phyloP scores from a whole-genome alignment of 53 echinoderm and acorn worm species.

The Echinometra lucunter region DNA sequence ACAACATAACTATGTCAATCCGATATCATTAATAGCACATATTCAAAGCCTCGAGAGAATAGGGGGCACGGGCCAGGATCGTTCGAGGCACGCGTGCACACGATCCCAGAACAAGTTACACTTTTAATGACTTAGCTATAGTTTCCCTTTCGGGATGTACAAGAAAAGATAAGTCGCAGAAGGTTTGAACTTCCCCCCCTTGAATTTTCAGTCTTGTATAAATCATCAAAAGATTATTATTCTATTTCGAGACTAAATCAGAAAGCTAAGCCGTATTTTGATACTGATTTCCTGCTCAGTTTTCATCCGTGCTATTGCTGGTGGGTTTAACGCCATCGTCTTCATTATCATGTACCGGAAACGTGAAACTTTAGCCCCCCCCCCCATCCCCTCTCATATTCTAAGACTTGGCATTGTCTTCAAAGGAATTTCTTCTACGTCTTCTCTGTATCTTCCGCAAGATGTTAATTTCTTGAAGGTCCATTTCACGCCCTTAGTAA shows the following conservation, averaged over 20 bases:
- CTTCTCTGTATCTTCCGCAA: background rate
- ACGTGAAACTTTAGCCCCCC: background rate
- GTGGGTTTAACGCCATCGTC: background rate
- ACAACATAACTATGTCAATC: slow-evolving; percentile 7
- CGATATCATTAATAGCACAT: slow-evolving; percentile 28
- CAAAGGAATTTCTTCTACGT: background rate
- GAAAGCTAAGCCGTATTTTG: background rate
- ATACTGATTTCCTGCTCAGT: slow-evolving; percentile 31
- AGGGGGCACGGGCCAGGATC: background rate
- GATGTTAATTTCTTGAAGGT: background rate
- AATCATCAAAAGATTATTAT: background rate
- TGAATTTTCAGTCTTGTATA: background rate
- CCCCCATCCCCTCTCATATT: background rate
- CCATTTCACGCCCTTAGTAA: slow-evolving; percentile 46
- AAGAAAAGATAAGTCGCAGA: background rate
- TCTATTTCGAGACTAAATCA: slow-evolving; percentile 38
- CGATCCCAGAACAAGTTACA: background rate
- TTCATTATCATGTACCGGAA: background rate
- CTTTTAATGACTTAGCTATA: too few species aligned
- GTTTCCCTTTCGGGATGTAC: background rate
- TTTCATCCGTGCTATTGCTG: background rate
- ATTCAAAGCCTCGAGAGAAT: slow-evolving; percentile 15
- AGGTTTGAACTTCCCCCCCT: background rate
- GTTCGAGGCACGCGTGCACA: slow-evolving; percentile 8
- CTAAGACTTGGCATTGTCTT: background rate